Base-by-base conservation (phyloP, 2,888 invertebrate genomes). In the Lithophane socia region DNA sequence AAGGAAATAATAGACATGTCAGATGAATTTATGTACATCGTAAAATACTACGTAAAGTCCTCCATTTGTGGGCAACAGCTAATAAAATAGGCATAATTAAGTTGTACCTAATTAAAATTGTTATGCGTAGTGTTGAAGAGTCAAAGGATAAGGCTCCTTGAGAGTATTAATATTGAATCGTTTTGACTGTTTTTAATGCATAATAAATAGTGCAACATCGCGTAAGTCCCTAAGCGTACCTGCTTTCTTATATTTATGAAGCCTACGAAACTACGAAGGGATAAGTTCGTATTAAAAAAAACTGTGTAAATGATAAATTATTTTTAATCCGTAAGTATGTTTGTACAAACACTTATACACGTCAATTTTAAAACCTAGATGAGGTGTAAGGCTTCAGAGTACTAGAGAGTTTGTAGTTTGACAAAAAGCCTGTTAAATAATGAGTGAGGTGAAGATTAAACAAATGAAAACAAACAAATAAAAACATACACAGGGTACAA, bases 51-150 rank as follows among this genome's bases (percentile, higher is more conserved):
- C 7, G 37, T 54, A 21, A 63, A 69, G 16, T 37, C 37, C 16
- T 5, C 3, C 29, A 44, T 66, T 16, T 29, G n/a, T 54, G 16
- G 49, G 8, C 24, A 63, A 69, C 21, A 24, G 47, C 37, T n/a
- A 42, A 70, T 70, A 58, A 37, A 78, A 70, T 42, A 18, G 21
- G n/a, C 60, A 67, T 54, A 29, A 54, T 29, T 24, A 52, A 52
- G 42, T 47, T 58, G 47, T 47, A 54, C 3, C 5, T n/a, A 12
- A 18, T 61, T 44, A 7, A 73, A 63, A 47, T 16, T 44, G 5
- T 49, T 47, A 61, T n/a, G 54, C 16, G 8, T 16, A 7, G 7
- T 65, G 42, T 24, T 61, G 61, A 61, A 44, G 60, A 21, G 18
- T 44, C 8, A 64, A 47, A 49, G n/a, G 47, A 52, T 52, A 49